These are phyloP conservation scores for Gibbula magus DNA, from an alignment of 2,888 invertebrate genomes.

Conservation along the genomic window DNA sequence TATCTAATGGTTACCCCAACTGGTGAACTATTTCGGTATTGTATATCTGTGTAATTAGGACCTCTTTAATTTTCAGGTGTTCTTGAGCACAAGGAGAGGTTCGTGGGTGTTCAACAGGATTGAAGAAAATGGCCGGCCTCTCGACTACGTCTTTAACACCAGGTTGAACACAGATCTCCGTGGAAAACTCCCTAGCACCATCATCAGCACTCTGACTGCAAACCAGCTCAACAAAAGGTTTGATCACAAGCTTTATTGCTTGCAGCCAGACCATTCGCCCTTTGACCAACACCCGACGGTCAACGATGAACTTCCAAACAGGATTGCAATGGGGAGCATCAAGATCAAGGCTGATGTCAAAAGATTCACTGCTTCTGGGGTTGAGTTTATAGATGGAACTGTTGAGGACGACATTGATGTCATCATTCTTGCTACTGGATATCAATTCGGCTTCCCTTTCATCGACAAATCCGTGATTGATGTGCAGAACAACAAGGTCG, in stretches of 20 bases:
- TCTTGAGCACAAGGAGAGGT: constrained; percentile 75
- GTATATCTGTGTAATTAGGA: too few relatives aligned
- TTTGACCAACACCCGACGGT: constrained; percentile 71
- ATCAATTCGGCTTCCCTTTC: constrained; percentile 75
- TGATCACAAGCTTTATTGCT: constrained; percentile 73
- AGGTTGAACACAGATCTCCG: constrained; percentile 31
- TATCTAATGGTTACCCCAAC: too few relatives aligned
- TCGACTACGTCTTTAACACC: constrained; percentile 55
- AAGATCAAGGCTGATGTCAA: constrained; percentile 68
- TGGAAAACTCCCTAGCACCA: constrained; percentile 30
- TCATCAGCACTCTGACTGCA: constrained; percentile 19
- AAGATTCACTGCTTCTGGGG: constrained; percentile 61
- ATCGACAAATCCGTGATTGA: constrained; percentile 68
- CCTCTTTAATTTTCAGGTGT: constrained; percentile 64
- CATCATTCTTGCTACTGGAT: constrained; percentile 73
- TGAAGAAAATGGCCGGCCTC: constrained; percentile 58
- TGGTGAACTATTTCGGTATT: too few relatives aligned
- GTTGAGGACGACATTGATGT: constrained; percentile 69
- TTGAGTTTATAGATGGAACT: constrained; percentile 68
- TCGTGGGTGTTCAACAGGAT: constrained; percentile 76
- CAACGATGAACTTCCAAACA: constrained; percentile 75
- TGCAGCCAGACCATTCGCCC: constrained; percentile 72
- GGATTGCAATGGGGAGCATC: constrained; percentile 72
- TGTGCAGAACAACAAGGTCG: constrained; percentile 66
- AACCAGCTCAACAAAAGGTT: constrained; percentile 67